Evolutionary conservation across 2,797 vertebrate species (phyloP).

Genomic region (Chaunax sp.): DNA sequence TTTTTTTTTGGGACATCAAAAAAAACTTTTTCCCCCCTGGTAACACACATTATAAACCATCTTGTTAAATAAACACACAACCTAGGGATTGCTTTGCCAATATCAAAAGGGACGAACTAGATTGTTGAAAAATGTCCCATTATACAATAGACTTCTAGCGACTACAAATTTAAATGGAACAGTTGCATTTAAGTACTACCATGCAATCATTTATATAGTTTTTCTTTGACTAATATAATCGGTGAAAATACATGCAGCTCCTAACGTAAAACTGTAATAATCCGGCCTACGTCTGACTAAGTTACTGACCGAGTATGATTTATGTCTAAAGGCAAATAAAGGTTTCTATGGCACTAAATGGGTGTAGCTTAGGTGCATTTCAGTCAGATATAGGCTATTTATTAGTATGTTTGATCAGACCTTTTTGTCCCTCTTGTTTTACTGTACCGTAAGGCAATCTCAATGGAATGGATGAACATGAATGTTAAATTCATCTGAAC

Average conservation of each 20-base stretch:
- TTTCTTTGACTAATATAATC: constrained; percentile 58
- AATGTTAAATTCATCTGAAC: constrained; percentile 65
- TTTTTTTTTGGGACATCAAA: constrained; percentile 70
- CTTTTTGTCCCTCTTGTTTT: constrained; percentile 65
- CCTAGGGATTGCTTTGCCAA: constrained; percentile 75
- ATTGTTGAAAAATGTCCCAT: constrained; percentile 67
- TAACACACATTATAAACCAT: constrained; percentile 69
- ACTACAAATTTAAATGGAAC: constrained; percentile 65
- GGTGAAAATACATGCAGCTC: constrained; percentile 71
- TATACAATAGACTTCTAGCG: constrained; percentile 69
- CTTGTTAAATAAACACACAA: constrained; percentile 66
- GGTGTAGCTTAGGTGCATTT: constrained; percentile 82
- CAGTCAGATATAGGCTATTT: constrained; percentile 80
- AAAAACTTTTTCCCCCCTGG: constrained; percentile 42
- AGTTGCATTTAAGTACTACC: constrained; percentile 67
- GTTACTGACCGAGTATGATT: constrained; percentile 76
- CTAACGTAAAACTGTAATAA: constrained; percentile 65
- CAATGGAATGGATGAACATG: constrained; percentile 77
- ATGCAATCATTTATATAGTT: constrained; percentile 70
- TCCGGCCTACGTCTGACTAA: constrained; percentile 70
- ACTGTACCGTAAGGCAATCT: constrained; percentile 81
- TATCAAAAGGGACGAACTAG: constrained; percentile 67
- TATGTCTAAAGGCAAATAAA: constrained; percentile 84
- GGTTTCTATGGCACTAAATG: constrained; percentile 86
- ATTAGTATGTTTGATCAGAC: constrained; percentile 70